Evolutionary conservation across 2,888 invertebrate genomes (phyloP).

Genomic region (Cylloceria caligata): DNA sequence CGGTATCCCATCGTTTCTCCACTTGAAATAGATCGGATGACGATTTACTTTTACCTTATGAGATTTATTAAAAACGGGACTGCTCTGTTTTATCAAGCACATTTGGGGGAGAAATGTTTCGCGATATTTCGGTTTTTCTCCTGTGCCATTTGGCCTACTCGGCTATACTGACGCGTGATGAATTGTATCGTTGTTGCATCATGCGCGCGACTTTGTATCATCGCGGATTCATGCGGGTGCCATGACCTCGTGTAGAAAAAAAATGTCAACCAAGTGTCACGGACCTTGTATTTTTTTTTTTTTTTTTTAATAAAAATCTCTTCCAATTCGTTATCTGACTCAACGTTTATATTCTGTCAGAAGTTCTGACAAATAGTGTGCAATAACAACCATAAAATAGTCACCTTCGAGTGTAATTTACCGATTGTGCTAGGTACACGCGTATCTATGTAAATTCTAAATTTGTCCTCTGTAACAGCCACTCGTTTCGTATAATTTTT

Average conservation of each 20-base stretch:
- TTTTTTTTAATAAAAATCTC: neutral
- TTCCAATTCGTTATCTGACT: neutral
- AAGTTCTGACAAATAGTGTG: neutral
- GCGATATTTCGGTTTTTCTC: slow-evolving; percentile 27
- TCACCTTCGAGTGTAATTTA: neutral
- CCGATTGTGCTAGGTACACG: neutral
- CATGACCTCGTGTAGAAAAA: neutral
- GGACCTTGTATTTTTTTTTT: neutral
- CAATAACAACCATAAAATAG: neutral
- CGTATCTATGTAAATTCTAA: neutral
- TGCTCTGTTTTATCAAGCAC: slow-evolving; percentile 10
- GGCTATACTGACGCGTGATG: neutral
- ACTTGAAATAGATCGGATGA: slow-evolving; percentile 51
- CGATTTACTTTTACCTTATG: slow-evolving; percentile 37
- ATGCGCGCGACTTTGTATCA: slow-evolving; percentile 3
- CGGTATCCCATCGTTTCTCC: neutral
- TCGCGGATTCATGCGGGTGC: neutral
- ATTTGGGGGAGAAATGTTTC: slow-evolving; percentile 18
- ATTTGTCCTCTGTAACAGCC: neutral
- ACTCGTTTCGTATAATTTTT: neutral
- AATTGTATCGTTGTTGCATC: slow-evolving; percentile 23
- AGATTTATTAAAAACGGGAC: slow-evolving; percentile 50
- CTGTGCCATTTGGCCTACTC: neutral
- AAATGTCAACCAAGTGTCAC: neutral
- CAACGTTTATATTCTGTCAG: neutral